Base-by-base conservation (phyloP, 1,140 invertebrate genomes). In the Drosophila rufa region DNA sequence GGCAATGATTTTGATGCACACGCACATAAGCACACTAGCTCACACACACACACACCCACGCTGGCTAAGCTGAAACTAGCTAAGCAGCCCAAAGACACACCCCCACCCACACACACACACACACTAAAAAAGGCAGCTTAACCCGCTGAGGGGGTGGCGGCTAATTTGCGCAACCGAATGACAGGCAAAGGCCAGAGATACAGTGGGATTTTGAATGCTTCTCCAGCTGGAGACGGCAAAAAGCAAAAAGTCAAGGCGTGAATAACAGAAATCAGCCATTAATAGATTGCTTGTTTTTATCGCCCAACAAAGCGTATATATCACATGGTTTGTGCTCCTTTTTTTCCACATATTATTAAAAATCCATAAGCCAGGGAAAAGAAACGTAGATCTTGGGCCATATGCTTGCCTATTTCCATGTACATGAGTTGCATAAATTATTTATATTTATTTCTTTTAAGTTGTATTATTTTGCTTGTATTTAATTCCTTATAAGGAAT, bases 1-100 rank as follows among this genome's bases (percentile, higher is more conserved):
- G 84, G 84, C 84, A 87, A 89, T 84, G 84, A 89, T 89, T 55
- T 87, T 87, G 83, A 71, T 90, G 85, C 84, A 81, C 67, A 79
- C 67, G 56, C 77, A 79, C 60, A 60, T 48, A 53, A 56, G 64
- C 48, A 33, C 59, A 80, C 75, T 56, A 75, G 47, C 60, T 40
- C 46, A 53, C 53, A 75, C 22, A 27, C 43, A 22, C 25, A 11
- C 47, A 30, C 38, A 43, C 40, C 19, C 15, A 30, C 22, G 51
- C 51, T 38, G 51, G 51, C 51, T 55, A 55, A 38, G 51, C 51
- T 38, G 22, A 53, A 55, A 55, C 51, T 55, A 55, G 51, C 51
- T 55, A 38, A 74, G 56, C 46, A 65, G 58, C 43, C 50, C 33
- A 42, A 46, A 46, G 45, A 46, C 8, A 42, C 53, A n/a, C 47